Conservation (phyloP, 2,113 vertebrate species). For the Scomber japonicus region DNA sequence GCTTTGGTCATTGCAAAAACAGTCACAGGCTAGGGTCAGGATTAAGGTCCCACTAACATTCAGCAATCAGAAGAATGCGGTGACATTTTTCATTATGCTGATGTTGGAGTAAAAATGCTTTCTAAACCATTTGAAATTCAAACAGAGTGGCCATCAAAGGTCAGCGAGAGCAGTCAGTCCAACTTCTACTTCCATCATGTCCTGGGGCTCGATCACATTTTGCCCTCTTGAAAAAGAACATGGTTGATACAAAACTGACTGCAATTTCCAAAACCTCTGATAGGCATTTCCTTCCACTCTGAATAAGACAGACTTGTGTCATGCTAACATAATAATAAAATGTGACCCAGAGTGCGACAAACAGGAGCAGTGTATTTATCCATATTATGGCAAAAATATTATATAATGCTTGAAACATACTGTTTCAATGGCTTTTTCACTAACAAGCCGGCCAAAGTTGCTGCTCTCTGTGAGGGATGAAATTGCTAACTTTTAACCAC, state of each 20-base stretch:
- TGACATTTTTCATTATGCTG: constrained; percentile 62
- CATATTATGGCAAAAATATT: no score
- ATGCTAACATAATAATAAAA: no score
- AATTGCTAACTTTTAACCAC: no score
- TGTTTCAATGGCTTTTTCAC: no score
- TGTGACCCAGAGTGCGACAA: no score
- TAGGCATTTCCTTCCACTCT: constrained; percentile 13
- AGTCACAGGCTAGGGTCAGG: constrained; percentile 21
- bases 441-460: no score
- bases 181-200: background rate
- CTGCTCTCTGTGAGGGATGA: no score
- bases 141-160: constrained; percentile 41
- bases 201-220: background rate
- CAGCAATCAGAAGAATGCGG: constrained; percentile 14
- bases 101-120: constrained; percentile 46
- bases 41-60: constrained; percentile 20
- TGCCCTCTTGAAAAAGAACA: constrained; percentile 7
- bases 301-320: background rate
- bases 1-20: constrained; percentile 12
- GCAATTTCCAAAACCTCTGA: background rate
- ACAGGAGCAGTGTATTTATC: no score
- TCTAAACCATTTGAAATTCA: constrained; percentile 49
- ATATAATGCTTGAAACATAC: no score
- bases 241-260: background rate
- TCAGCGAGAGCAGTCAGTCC: constrained; percentile 26